Evolutionary conservation across 2,113 vertebrate species (phyloP).

Genomic region (Sisor rabdophorus): DNA sequence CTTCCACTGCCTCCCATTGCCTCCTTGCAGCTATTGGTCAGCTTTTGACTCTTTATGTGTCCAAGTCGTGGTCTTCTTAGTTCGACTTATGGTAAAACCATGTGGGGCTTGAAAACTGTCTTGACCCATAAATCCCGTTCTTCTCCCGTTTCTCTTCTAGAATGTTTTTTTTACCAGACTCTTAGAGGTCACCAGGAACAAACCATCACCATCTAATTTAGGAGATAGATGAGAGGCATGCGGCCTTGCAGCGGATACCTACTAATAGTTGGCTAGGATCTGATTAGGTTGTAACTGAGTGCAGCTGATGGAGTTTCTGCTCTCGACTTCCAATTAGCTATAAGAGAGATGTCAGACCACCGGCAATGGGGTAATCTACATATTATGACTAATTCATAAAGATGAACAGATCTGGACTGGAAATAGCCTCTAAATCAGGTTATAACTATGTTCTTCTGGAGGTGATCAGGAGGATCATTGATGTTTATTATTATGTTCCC

Average conservation of each 20-base stretch:
- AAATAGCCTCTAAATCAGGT: neutral
- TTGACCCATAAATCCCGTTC: neutral
- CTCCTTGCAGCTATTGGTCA: too few relatives aligned
- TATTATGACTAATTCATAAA: constrained; percentile 26
- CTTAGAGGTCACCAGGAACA: neutral
- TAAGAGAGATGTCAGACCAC: constrained; percentile 25
- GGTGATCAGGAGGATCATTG: neutral
- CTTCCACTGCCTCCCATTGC: too few relatives aligned
- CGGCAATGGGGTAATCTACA: constrained; percentile 13
- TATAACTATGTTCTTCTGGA: neutral
- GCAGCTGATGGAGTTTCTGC: constrained; percentile 19
- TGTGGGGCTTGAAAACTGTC: neutral
- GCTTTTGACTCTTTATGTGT: too few relatives aligned
- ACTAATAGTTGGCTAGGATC: constrained; percentile 29
- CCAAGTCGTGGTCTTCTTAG: too few relatives aligned
- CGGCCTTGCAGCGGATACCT: constrained; percentile 27
- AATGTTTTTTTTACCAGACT: constrained; percentile 2
- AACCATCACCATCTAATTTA: neutral
- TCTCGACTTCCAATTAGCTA: constrained; percentile 33
- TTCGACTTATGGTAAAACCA: too few relatives aligned
- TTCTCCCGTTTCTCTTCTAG: constrained; percentile 10
- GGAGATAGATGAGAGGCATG: neutral
- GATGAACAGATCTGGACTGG: neutral
- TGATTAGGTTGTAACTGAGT: constrained; percentile 32
- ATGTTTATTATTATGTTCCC: neutral